These are phyloP conservation scores for Ailuropoda melanoleuca DNA, from an alignment of 2,113 vertebrate species.

Conservation along the genomic window DNA sequence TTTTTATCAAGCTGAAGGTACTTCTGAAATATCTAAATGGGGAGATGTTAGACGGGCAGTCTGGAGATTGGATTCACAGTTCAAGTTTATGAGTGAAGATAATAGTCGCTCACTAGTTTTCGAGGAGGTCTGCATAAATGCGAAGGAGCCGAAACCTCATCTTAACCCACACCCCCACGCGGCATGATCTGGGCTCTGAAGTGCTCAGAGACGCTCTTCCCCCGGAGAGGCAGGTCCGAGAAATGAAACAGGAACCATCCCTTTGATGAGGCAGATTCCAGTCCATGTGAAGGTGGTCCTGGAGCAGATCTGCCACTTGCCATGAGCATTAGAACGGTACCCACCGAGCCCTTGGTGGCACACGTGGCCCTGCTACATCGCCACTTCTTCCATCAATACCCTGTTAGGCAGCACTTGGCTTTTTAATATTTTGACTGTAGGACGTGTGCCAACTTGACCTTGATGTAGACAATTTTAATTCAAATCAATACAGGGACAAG, in stretches of 20 bases:
- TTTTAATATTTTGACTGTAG: slow-evolving; percentile 84
- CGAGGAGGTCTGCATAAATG: neutral
- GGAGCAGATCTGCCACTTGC: neutral
- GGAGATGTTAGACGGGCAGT: neutral
- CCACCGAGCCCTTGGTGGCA: slow-evolving; percentile 50
- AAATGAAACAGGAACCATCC: neutral
- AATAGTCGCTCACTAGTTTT: accelerated
- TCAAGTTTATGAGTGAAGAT: accelerated
- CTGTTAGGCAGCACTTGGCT: slow-evolving; percentile 82
- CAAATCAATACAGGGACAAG: slow-evolving; percentile 89
- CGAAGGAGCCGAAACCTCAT: neutral
- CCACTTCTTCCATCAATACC: slow-evolving; percentile 74
- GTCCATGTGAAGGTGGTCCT: neutral
- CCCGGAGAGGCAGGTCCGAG: neutral
- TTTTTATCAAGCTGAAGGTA: neutral
- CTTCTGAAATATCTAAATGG: neutral
- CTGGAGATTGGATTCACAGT: neutral
- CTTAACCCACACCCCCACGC: accelerated
- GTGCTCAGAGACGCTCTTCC: neutral
- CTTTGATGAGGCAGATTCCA: neutral
- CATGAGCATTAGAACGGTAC: slow-evolving; percentile 45
- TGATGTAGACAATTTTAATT: slow-evolving; percentile 87
- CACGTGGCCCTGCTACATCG: slow-evolving; percentile 66
- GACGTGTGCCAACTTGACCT: slow-evolving; percentile 84
- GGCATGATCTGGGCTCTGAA: neutral